These are phyloP conservation scores for Unio pictorum DNA, from an alignment of 2,888 invertebrate genomes.

Conservation along the genomic window DNA sequence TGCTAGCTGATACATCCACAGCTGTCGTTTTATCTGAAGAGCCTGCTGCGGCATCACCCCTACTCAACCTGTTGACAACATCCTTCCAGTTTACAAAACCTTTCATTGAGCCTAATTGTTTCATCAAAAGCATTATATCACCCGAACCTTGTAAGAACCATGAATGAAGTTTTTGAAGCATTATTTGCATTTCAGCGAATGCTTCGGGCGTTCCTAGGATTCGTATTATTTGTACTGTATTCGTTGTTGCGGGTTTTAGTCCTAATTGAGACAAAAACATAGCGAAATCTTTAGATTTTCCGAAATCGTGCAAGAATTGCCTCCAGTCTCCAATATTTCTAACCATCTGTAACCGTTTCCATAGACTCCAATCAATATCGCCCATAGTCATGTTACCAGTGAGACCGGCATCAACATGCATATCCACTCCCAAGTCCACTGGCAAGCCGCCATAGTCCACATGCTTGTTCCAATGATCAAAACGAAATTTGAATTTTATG, in stretches of 20 bases:
- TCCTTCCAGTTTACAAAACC: slow-evolving; percentile 35
- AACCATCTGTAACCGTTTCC: slow-evolving; percentile 25
- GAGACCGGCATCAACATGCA: slow-evolving; percentile 23
- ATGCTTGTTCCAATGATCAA: slow-evolving; percentile 21
- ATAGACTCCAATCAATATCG: slow-evolving; percentile 32
- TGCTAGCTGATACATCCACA: no score
- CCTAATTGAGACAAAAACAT: slow-evolving; percentile 41
- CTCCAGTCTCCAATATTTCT: slow-evolving; percentile 24
- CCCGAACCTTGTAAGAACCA: slow-evolving; percentile 10
- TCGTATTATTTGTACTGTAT: slow-evolving; percentile 39
- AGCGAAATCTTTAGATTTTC: slow-evolving; percentile 38
- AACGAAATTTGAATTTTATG: slow-evolving; percentile 37
- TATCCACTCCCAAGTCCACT: slow-evolving; percentile 28
- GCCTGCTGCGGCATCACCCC: background rate
- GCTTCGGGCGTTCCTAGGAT: slow-evolving; percentile 42
- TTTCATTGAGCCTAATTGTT: slow-evolving; percentile 25
- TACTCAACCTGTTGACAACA: slow-evolving; percentile 9
- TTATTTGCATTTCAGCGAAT: slow-evolving; percentile 22
- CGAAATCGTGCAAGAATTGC: slow-evolving; percentile 35
- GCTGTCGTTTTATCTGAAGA: no score
- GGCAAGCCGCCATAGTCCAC: slow-evolving; percentile 35
- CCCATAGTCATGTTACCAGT: slow-evolving; percentile 26
- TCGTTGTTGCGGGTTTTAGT: slow-evolving; percentile 40
- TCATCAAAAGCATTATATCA: slow-evolving; percentile 25
- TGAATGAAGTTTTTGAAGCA: slow-evolving; percentile 28